A percentile compares a stretch with the other conserved stretches of the same genome.
Evolutionary conservation across 1,140 invertebrate genomes (phyloP).

Genomic region (Drosophila nasuta): DNA sequence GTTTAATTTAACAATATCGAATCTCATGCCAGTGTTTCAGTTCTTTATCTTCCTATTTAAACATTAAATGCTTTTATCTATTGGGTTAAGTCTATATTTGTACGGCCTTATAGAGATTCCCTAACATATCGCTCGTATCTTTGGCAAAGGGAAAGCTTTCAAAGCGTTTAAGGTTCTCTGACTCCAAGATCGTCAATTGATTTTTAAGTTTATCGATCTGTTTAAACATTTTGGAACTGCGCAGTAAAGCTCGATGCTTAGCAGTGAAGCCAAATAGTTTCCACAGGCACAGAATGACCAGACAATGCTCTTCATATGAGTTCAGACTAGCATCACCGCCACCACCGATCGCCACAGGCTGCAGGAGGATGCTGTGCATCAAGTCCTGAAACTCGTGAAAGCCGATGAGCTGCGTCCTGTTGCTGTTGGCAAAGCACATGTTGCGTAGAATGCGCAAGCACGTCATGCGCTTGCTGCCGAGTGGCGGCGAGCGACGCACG

Average conservation of each 20-base stretch:
- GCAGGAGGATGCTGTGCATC: constrained; percentile 50
- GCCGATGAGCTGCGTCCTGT: constrained; percentile 54
- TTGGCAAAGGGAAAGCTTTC: constrained; percentile 7
- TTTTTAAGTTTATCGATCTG: constrained; percentile 41
- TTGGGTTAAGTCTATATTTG: constrained; percentile 4
- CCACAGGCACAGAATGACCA: constrained; percentile 63
- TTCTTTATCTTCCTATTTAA: background rate
- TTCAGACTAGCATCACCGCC: background rate
- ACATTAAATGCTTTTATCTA: background rate
- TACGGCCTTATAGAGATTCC: constrained; percentile 20
- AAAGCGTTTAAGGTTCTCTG: constrained; percentile 6
- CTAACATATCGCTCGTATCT: constrained; percentile 30
- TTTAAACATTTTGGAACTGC: constrained; percentile 65
- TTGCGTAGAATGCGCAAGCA: constrained; percentile 74
- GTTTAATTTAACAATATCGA: too few species aligned
- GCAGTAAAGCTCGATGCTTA: constrained; percentile 65
- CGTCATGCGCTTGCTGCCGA: constrained; percentile 35
- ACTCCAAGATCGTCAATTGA: constrained; percentile 13
- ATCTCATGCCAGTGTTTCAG: too few species aligned
- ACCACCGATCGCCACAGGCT: constrained; percentile 12
- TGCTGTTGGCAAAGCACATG: constrained; percentile 67
- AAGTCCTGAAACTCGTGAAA: constrained; percentile 52
- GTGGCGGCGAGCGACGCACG: constrained; percentile 33
- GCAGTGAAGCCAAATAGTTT: constrained; percentile 69
- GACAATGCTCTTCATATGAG: constrained; percentile 64